Evolutionary conservation across 2,113 vertebrate species (phyloP).

Genomic region (Pheucticus melanocephalus): DNA sequence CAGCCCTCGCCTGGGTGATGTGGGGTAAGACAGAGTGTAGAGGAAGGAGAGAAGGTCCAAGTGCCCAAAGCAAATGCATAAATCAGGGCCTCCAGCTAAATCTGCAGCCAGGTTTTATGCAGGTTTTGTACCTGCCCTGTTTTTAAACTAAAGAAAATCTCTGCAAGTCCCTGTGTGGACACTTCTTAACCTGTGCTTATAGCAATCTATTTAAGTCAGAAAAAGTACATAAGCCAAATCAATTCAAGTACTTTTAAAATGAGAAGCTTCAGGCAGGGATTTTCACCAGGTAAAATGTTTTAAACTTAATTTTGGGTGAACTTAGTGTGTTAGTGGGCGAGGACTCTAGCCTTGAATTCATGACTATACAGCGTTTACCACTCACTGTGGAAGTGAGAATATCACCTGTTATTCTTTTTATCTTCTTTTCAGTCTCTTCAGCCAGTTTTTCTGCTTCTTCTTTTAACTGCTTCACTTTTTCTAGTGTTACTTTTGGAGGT

Average conservation of each 20-base stretch:
- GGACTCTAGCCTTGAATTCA: neutral
- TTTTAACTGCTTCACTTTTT: slow-evolving; percentile 74
- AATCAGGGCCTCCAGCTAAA: neutral
- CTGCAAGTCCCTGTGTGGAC: neutral
- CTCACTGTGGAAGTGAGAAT: neutral
- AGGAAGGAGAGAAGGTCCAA: neutral
- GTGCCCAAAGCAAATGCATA: neutral
- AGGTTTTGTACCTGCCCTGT: neutral
- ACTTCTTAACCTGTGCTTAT: neutral
- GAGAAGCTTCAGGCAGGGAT: neutral
- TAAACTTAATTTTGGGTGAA: neutral
- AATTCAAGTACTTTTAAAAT: neutral
- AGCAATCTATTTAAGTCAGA: neutral
- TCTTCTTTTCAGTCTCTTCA: slow-evolving; percentile 75
- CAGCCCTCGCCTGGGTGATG: neutral
- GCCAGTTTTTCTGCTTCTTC: slow-evolving; percentile 72
- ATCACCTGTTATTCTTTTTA: slow-evolving; percentile 77
- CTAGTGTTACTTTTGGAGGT: slow-evolving; percentile 45
- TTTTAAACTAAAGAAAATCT: neutral
- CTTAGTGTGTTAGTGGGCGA: neutral
- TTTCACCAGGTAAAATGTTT: neutral
- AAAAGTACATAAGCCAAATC: neutral
- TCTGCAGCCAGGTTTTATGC: neutral
- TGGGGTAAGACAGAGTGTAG: neutral
- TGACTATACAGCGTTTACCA: neutral